phyloP scores from a whole-genome alignment of 2,888 invertebrate genomes.

The Carterocephalus palaemon region DNA sequence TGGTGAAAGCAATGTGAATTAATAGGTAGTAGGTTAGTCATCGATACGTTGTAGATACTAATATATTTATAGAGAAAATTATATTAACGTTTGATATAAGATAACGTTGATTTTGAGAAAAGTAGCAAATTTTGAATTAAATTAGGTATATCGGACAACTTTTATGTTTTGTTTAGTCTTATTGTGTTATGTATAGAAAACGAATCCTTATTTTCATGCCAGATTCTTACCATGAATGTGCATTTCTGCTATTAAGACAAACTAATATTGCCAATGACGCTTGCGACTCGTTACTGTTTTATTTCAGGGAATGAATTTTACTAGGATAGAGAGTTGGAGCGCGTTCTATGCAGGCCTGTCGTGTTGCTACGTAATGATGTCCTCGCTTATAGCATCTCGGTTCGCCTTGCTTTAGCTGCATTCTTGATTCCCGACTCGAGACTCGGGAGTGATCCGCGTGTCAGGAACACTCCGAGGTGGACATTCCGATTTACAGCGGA shows the following conservation, averaged over 20 bases:
- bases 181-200: too few species aligned
- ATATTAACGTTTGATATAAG: too few species aligned
- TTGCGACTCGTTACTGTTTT: too few species aligned
- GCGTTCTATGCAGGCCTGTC: background rate
- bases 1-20: too few species aligned
- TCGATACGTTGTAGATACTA: constrained; percentile 2
- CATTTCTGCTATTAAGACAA: too few species aligned
- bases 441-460: constrained; percentile 1
- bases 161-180: too few species aligned
- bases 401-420: constrained; percentile 1
- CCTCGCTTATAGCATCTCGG: background rate
- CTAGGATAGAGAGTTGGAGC: background rate
- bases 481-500: constrained; percentile 11
- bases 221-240: too few species aligned
- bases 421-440: constrained; percentile 1
- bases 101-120: too few species aligned
- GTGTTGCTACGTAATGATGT: constrained; percentile 7
- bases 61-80: too few species aligned
- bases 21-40: constrained; percentile 1
- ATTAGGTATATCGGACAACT: constrained; percentile 2
- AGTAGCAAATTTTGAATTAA: too few species aligned
- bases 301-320: constrained; percentile 9
- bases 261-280: too few species aligned
- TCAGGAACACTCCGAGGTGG: background rate
- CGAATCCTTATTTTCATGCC: too few species aligned